Base-by-base conservation (phyloP, 2,888 invertebrate genomes). In the Patella caerulea region DNA sequence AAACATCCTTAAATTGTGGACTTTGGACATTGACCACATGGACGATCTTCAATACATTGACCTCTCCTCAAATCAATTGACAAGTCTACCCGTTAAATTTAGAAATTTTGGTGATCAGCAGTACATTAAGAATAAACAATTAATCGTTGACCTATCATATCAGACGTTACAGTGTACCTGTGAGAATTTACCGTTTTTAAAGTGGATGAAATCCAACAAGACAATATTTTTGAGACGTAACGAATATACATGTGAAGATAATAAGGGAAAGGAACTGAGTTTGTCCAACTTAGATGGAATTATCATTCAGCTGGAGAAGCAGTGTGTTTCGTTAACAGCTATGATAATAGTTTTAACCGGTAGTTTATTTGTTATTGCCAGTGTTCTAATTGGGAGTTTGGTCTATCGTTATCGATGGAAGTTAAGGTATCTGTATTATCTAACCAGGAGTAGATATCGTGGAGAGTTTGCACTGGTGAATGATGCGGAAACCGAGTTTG, bases 151-250 rank as follows among this genome's bases (percentile, higher is more conserved):
- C 54, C 54, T 81, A 7, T 29, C 65, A 54, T 11, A 54, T 14
- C 79, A 82, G 53, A 77, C 29, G 2, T 71, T 82, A 54, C 74
- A 69, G 5, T 82, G 82, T 76, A 75, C 71, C 12, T 82, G 82
- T 69, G 56, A 69, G 11, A 56, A 73, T 59, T 29, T 74, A 15
- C 69, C 75, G 2, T 82, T 82, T 59, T 45, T 82, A 2, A 73
- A 65, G 29, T 82, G 82, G 82, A 73, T 82, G n/a, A 71, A 77
- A 15, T 54, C 76, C 53, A 72, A 79, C 12, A 59, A 71, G 7
- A 75, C 78, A 15, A n/a, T 53, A 3, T 80, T 82, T 72, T 53
- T 52, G 2, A 45, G 77, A 15, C 59, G 69, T 11, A 4, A 78
- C 15, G 17, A 71, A 0, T 81, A 81, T 71, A 65, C 12, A 4